Base-by-base conservation (phyloP, 2,888 invertebrate species). In the Philopedon plagiatum region DNA sequence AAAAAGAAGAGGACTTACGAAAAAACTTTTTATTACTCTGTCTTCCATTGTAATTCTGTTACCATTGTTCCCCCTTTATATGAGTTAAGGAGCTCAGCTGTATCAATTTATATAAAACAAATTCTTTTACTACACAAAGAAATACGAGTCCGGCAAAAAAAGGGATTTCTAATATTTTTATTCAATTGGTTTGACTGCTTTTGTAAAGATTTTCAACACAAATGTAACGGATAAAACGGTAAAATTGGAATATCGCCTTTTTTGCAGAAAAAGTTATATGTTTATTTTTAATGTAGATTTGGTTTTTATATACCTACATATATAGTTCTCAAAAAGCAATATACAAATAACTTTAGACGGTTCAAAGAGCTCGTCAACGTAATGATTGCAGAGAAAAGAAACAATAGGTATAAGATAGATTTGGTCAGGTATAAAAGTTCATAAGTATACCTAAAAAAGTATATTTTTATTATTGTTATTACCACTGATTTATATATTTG, bases 81-180 rank as follows among this genome's bases (percentile, higher is more conserved):
- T 8, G 5, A 21, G 39, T 39, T 46, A 11, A 23, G 46, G 46
- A 21, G 21, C 23, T 23, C 46, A 23, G 46, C 9, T 23, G 21
- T 23, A 46, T 46, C 46, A 46, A 21, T 19, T 46, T 23, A 46
- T 46, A 46, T 23, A 15, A 46, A 46, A 21, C 21, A 46, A 46
- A 46, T 46, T 46, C 46, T 23, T 46, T 23, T 46, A 3, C 21
- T n/a, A 23, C 21, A 21, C 19, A 46, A 46, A 23, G 44, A 23
- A 46, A 46, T 23, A 46, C 21, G 46, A 21, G 46, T 23, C 23
- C 23, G 1, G 23, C n/a, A 46, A 46, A 46, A 46, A 46, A n/a
- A 44, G 21, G 46, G 46, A 46, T 21, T 46, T 46, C 11, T 23
- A 21, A 19, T 46, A 23, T 46, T 46, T 46, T 4, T 23, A 23